A percentile compares a stretch with the other conserved stretches of the same genome.
Conservation (phyloP, 2,888 invertebrate genomes). For the Unio pictorum region DNA sequence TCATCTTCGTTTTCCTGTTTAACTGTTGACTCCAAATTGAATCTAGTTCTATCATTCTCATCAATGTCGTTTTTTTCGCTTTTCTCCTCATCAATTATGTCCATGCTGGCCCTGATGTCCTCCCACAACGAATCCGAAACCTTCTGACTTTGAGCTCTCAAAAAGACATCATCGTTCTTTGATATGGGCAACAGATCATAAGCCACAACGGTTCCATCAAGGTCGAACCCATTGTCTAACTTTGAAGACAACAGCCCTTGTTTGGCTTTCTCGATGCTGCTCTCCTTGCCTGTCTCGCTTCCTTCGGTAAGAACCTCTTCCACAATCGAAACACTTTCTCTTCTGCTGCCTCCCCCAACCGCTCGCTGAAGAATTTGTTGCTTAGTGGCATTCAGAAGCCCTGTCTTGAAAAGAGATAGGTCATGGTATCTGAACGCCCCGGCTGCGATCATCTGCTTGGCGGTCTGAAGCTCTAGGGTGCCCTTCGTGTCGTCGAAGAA, state of each 20-base stretch:
- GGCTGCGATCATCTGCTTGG: constrained; percentile 41
- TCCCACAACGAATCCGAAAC: constrained; percentile 61
- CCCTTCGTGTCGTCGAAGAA: constrained; percentile 74
- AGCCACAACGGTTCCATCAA: constrained; percentile 39
- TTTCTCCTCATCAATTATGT: constrained; percentile 40
- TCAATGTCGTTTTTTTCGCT: constrained; percentile 13
- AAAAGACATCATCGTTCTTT: constrained; percentile 11
- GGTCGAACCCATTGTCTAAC: constrained; percentile 40
- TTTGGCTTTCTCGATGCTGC: background rate
- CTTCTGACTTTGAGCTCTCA: constrained; percentile 20
- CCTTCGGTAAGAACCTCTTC: constrained; percentile 42
- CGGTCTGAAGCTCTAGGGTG: constrained; percentile 36
- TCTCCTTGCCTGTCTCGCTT: background rate
- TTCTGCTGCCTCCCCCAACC: constrained; percentile 28
- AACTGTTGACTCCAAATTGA: constrained; percentile 28
- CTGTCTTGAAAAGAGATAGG: constrained; percentile 35
- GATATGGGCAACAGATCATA: constrained; percentile 22
- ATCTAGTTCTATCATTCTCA: constrained; percentile 16
- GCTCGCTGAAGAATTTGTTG: constrained; percentile 39
- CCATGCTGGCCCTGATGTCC: constrained; percentile 59
- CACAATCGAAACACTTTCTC: constrained; percentile 52
- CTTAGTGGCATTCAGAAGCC: constrained; percentile 36
- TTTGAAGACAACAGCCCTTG: constrained; percentile 21
- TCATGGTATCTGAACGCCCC: constrained; percentile 26
- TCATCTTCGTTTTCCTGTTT: constrained; percentile 54